phyloP scores from a whole-genome alignment of 2,888 invertebrate species.

The Ferrisia virgata region DNA sequence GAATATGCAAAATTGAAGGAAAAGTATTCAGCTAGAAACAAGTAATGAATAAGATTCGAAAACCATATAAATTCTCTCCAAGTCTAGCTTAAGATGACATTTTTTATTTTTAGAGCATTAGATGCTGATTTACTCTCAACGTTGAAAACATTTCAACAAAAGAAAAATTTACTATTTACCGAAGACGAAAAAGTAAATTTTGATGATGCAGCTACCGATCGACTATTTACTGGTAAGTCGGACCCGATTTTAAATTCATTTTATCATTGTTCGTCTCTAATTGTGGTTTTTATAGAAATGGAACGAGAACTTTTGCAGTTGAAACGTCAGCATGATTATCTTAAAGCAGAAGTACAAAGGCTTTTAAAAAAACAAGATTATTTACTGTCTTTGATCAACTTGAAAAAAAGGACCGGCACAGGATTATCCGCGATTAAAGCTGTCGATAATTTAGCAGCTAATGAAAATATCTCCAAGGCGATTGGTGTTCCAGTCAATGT shows the following conservation, averaged over 20 bases:
- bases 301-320: neutral
- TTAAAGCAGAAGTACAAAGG: neutral
- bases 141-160: neutral
- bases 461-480: neutral
- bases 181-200: neutral
- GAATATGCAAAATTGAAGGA: neutral
- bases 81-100: neutral
- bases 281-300: neutral
- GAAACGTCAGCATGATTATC: neutral
- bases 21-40: neutral
- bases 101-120: neutral
- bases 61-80: too few relatives aligned
- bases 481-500: neutral
- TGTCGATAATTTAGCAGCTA: neutral
- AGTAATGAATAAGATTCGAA: neutral
- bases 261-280: neutral
- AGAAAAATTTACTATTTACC: neutral
- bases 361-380: conserved; percentile 6
- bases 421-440: neutral
- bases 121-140: neutral
- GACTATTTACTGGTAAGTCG: neutral
- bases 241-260: neutral
- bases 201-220: neutral
- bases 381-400: neutral
- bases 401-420: neutral